These are phyloP conservation scores for Cladorhizidae sp. DNA, from an alignment of 37 sponge, comb jelly and placozoan genomes.

Conservation along the genomic window DNA sequence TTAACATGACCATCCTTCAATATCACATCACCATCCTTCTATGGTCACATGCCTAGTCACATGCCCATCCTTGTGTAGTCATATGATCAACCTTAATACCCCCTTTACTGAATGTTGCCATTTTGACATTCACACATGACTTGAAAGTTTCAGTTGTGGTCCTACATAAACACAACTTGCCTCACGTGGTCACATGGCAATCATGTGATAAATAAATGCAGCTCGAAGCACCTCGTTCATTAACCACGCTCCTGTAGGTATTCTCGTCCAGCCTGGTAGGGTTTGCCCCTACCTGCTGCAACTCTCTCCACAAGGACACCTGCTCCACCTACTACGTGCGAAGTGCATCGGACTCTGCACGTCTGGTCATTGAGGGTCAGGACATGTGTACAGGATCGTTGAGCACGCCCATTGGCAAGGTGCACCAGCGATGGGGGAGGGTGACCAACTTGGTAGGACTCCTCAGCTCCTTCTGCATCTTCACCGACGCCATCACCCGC, in stretches of 20 bases:
- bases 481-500: constrained; percentile 71
- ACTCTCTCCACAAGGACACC: neutral
- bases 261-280: constrained; percentile 23
- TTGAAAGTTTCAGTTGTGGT: too few species aligned
- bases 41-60: too few species aligned
- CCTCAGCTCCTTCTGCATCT: constrained; percentile 84
- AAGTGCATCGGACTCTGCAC: neutral
- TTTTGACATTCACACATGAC: too few species aligned
- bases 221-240: too few species aligned
- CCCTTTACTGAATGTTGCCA: too few species aligned
- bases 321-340: neutral
- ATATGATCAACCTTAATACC: neutral
- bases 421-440: constrained; percentile 58
- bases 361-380: neutral
- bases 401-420: constrained; percentile 23
- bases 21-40: too few species aligned
- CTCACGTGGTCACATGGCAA: too few species aligned
- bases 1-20: neutral
- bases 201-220: too few species aligned
- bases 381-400: neutral
- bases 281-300: constrained; percentile 13
- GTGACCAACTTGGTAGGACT: constrained; percentile 77
- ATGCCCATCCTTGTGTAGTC: too few species aligned
- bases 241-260: neutral
- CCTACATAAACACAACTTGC: too few species aligned